Evolutionary conservation across 1,140 invertebrate genomes (phyloP), one percentile per base, ranked within the genome.

Genomic region (Manduca sexta): DNA sequence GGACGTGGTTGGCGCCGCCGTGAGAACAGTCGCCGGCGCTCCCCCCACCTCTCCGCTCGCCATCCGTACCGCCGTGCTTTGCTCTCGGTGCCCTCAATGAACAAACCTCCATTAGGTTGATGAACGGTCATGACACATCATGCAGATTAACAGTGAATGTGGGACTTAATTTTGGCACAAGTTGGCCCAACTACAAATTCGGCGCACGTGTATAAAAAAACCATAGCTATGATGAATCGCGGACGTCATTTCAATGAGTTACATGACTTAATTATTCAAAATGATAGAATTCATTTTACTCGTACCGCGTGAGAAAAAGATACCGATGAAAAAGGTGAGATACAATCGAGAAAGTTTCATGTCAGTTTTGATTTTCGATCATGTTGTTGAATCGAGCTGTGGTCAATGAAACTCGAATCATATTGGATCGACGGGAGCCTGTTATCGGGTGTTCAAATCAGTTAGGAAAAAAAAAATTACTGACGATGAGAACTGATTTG

Each of bases 241-340:
- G 58, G 60, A 60, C 64, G 67, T 57, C 65, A 65, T 72, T 69
- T 31, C 29, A 34, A 66, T 50, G 52, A 43, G 60, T 46, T 58
- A 45, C 59, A 54, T 63, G 65, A 69, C 76, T 79, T 74, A 59
- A 69, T 75, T 75, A 78, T 54, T 59, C 50, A 40, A 49, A 60
- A 60, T 69, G 60, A 69, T 68, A 69, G 66, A 69, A 62, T 64
- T 65, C 54, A 51, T 53, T 59, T 53, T 52, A 55, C 46, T 45
- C 58, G 59, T 65, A 59, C 64, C 55, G 64, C 75, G 75, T 76
- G 75, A 74, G 75, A 79, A 76, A 59, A 60, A 54, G 38, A 56
- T 62, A 64, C 57, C 49, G 41, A 71, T n/a, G n/a, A n/a, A n/a
- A n/a, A n/a, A n/a, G n/a, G 64, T 50, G 45, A 56, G 53, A 69